Evolutionary conservation across 2,888 invertebrate genomes (phyloP), one percentile per base, ranked within the genome.

Genomic region (Heliconius cydno): DNA sequence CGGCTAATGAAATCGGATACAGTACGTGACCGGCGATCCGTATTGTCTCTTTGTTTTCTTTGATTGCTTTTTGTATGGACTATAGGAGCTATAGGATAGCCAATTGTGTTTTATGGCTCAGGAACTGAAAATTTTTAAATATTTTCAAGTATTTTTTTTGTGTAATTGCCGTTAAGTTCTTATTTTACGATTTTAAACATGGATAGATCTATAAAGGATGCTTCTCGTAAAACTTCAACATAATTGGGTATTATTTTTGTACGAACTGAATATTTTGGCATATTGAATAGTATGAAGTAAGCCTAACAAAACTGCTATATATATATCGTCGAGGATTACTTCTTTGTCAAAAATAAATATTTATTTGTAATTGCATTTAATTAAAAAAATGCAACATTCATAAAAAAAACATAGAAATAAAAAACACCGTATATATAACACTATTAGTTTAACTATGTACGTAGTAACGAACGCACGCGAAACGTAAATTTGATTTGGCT

Each of bases 1-100:
- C 80, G 85, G 84, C 89, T 91, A 91, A 92, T 84, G 83, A 84
- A 84, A 82, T 83, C 79, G 80, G 82, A 82, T 80, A 78, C 83
- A 66, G 72, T 81, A 84, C 82, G 84, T 85, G 84, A 84, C 81
- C 82, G 79, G 80, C 77, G 76, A 77, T 81, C 80, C 76, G 80
- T 79, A 81, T 80, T 80, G 81, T 83, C 82, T 81, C 82, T 81
- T 80, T 82, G 79, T 81, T 82, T 78, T 79, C 80, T 81, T 82
- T 81, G 81, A 81, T 82, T 81, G 81, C 81, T 80, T 82, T 79
- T 79, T 79, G 79, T 80, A 22, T 19, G 30, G 15, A 7, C 70
- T 41, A 70, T 46, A n/a, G n/a, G n/a, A 7, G 5, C 7, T 25
- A 41, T 65, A 7, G 15, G 13, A 65, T 65, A 28, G 65, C 28